Evolutionary conservation across 1,140 invertebrate species (phyloP), one percentile per base, ranked within the genome.

Genomic region (Lerema accius): DNA sequence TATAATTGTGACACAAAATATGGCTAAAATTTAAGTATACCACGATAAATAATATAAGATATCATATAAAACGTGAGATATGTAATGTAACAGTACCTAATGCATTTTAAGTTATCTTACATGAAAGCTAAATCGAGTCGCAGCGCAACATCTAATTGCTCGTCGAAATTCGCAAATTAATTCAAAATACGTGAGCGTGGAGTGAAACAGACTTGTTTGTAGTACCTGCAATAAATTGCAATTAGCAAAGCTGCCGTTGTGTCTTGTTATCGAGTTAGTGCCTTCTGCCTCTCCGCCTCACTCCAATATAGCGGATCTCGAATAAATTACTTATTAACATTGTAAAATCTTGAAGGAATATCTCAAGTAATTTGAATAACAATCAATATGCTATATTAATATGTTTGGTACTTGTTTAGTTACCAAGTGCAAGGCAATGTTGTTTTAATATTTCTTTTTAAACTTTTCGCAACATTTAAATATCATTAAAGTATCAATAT

Each of bases 151-250:
- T 82, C 79, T 85, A 84, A 84, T 86, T 86, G 82, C 78, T 80
- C 74, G 77, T 80, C 82, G 81, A 84, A 84, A 84, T 84, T 81
- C 78, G 71, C 84, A 82, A 85, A 89, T 90, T 90, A 90, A 90
- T 89, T 90, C 82, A 86, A 89, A 90, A 88, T 90, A 90, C 84
- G 80, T 84, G 79, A 83, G 86, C 80, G 80, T 79, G 73, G 76
- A 81, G 80, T 82, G 82, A 82, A 78, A 83, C 77, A 78, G 84
- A 78, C 77, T 87, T 87, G 85, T 89, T 86, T 86, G 84, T 86
- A 88, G 87, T 87, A 89, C 87, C 86, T 90, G 86, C 84, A 89
- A 90, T 87, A 90, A 90, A 90, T 90, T 90, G 84, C 87, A 90
- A 90, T 90, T 90, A 89, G 86, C 83, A 84, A 76, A 87, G 77